Percentiles rank a stretch among this genome's conserved stretches.
Conservation (phyloP, 2,888 invertebrate species). For the Cantharis rustica region DNA sequence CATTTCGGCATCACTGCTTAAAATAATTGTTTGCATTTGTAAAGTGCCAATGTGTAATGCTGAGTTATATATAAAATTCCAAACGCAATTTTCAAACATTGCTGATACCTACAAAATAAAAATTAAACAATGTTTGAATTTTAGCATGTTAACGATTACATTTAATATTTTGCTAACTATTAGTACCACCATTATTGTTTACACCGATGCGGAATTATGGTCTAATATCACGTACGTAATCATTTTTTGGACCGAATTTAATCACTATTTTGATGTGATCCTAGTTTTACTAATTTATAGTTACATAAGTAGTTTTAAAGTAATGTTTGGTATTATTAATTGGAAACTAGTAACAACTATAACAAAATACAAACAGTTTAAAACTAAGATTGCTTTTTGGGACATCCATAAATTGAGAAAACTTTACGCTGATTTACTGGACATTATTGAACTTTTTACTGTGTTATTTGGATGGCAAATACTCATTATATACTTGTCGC, state of each 20-base stretch:
- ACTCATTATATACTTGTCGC: background rate
- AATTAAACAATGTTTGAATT: too few species aligned
- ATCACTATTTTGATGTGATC: background rate
- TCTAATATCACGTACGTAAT: background rate
- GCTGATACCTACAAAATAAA: background rate
- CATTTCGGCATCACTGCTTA: background rate
- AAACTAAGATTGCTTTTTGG: background rate
- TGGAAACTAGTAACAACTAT: background rate
- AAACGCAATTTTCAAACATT: background rate
- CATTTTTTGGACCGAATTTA: background rate
- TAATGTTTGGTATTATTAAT: background rate
- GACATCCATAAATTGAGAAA: background rate
- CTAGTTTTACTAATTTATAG: background rate
- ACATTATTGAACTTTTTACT: background rate
- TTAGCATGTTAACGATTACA: background rate
- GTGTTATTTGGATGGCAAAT: background rate
- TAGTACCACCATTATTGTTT: background rate
- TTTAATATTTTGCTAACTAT: background rate
- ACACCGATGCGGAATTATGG: background rate
- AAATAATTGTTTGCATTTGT: background rate
- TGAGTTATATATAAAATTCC: background rate
- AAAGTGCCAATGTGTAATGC: background rate
- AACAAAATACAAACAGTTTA: background rate
- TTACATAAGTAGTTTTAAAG: background rate
- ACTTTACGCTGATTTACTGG: background rate